Evolutionary conservation across 2,797 vertebrate species (phyloP).

Genomic region (Rhodeus uyekii): DNA sequence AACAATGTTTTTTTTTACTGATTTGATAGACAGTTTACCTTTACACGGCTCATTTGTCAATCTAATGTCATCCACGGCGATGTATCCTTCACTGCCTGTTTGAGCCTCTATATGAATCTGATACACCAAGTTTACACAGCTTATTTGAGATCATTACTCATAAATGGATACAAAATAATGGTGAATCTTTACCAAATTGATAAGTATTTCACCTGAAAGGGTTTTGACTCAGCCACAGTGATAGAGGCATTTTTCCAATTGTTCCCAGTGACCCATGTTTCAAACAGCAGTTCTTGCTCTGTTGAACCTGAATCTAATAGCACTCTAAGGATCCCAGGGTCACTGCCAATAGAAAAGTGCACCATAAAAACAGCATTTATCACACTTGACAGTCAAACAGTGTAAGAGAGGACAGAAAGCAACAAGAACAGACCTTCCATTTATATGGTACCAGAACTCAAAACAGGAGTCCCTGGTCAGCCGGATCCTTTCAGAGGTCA

Average conservation of each 20-base stretch:
- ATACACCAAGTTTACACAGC: neutral
- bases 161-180: neutral
- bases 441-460: conserved; percentile 73
- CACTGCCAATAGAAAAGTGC: conserved; percentile 58
- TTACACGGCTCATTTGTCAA: conserved; percentile 70
- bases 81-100: conserved; percentile 62
- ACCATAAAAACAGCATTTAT: conserved; percentile 7
- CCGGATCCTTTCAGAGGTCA: conserved; percentile 74
- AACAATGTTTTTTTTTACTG: neutral
- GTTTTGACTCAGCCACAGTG: conserved; percentile 51
- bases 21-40: conserved; percentile 58
- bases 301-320: conserved; percentile 54
- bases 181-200: neutral
- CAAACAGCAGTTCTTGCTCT: conserved; percentile 61
- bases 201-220: conserved; percentile 70
- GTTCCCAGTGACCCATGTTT: conserved; percentile 55
- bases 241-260: conserved; percentile 69
- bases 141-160: neutral
- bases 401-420: neutral
- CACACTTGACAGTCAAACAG: neutral
- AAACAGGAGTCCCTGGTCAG: conserved; percentile 64
- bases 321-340: conserved; percentile 65
- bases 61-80: conserved; percentile 77
- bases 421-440: conserved; percentile 67
- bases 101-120: conserved; percentile 76